Base-by-base conservation (phyloP, 1,140 invertebrate species). In the Drosophila repletoides region DNA sequence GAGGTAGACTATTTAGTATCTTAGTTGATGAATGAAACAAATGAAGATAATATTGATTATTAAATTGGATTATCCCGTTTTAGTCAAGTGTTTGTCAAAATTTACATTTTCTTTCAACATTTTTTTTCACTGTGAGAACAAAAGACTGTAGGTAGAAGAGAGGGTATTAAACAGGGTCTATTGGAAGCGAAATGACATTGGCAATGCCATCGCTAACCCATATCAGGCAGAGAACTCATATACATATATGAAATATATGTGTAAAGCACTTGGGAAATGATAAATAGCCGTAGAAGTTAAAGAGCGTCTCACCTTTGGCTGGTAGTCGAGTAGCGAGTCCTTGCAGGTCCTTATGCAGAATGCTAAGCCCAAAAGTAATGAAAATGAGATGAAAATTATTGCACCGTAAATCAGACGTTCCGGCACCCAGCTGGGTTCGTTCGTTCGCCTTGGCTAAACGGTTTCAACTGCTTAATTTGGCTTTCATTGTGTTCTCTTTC, bases 361-460 rank as follows among this genome's bases (percentile, higher is more conserved):
- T 61, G 59, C 59, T 72, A 76, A 83, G 64, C 53, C 51, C 38
- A 33, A 81, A 66, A 60, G 71, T 80, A 84, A 84, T 84, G 80
- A 84, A 84, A 84, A 84, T 86, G 80, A 84, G 80, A 75, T 84
- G 75, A 84, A 86, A 84, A 84, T 84, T 84, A 84, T 84, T 84
- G 80, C 80, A 84, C 73, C 80, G 79, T 84, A 84, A 84, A 84
- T 84, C 79, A 84, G 79, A 68, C 59, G 59, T 45, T 45, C 45
- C 41, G 69, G 45, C 76, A 33, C 53, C 77, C 77, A 81, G 77
- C 79, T 84, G 79, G 26, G 77, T 70, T 41, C 58, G 14, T 15
- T 40, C 15, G 40, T 56, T 21, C 28, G 12, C 49, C 34, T 7
- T 29, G 55, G 71, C 76, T 86, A 84, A 84, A 80, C 80, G 80